Evolutionary conservation across 2,888 invertebrate genomes (phyloP), one percentile per base, ranked within the genome.

Genomic region (Drosophila tripunctata): DNA sequence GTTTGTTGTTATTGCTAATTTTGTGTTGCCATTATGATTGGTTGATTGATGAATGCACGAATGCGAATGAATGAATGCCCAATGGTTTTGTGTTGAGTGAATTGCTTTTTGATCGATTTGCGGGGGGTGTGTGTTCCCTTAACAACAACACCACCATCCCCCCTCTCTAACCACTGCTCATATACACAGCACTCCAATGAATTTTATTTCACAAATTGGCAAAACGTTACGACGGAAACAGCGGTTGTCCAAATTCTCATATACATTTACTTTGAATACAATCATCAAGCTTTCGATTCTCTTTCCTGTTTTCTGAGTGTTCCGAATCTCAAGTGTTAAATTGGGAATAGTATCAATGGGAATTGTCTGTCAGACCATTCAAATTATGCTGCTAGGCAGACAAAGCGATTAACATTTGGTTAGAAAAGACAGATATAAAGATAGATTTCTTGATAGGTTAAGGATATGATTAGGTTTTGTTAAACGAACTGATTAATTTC

Each of bases 1-100:
- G 21, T 30, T 40, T 57, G 33, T 30, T 63, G 19, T 43, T 66
- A 52, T 56, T 76, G 78, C 76, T 81, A 79, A 78, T 81, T 79
- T 82, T 77, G 19, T 69, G 78, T 65, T 67, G 67, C 56, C 78
- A 73, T 75, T 68, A 78, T 79, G 69, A 78, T 76, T 68, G 78
- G 63, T 74, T 62, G 78, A 75, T 77, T 52, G 76, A 61, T 73
- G 69, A 55, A 65, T 63, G 58, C 40, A 33, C 43, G 30, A 52
- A 50, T 58, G 58, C 67, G 61, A 67, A 50, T 75, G 61, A 67
- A 50, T 75, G 67, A 73, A 69, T 69, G 52, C 67, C 73, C 58
- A 68, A 58, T 47, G 63, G 47, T 44, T 57, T 57, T 55, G 43
- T 57, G 60, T 57, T 66, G 81, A 78, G 60, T 69, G 79, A 75